A percentile compares a stretch with the other conserved stretches of the same genome.
These are phyloP conservation scores for Taphrorychus bicolor DNA, from an alignment of 2,888 invertebrate genomes.

Conservation along the genomic window DNA sequence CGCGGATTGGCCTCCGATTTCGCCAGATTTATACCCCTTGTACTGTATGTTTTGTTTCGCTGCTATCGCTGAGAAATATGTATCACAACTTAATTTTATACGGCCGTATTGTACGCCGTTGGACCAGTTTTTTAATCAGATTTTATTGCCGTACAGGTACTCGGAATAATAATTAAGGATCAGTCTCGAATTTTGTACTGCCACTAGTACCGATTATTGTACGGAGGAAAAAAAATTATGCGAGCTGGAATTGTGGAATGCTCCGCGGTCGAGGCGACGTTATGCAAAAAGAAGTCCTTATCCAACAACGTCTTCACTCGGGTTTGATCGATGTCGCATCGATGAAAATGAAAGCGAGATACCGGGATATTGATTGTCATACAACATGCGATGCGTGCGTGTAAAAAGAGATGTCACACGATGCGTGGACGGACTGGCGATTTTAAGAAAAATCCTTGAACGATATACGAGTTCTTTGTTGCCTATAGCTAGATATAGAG, in stretches of 20 bases:
- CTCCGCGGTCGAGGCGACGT: not conserved
- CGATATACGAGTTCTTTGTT: not conserved
- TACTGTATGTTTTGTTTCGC: constrained; percentile 43
- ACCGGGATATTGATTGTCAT: constrained; percentile 40
- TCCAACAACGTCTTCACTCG: constrained; percentile 31
- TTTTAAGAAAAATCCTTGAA: constrained; percentile 15
- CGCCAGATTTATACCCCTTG: constrained; percentile 49
- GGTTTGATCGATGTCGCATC: constrained; percentile 41
- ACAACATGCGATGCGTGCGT: constrained; percentile 40
- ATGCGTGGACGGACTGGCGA: constrained; percentile 38
- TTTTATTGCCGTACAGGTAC: constrained; percentile 22
- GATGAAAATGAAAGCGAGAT: constrained; percentile 40
- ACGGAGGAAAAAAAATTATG: not conserved
- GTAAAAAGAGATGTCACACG: constrained; percentile 39
- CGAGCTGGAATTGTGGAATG: not conserved
- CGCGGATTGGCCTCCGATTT: constrained; percentile 42
- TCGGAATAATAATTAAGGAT: not conserved
- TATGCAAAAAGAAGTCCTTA: constrained; percentile 26
- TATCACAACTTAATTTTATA: constrained; percentile 47
- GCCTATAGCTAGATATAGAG: no score
- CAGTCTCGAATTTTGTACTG: not conserved
- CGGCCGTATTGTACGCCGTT: constrained; percentile 34
- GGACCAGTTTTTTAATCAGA: constrained; percentile 35
- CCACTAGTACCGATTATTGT: not conserved
- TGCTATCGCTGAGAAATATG: constrained; percentile 44